Base-by-base conservation (phyloP, 1,140 invertebrate genomes). In the Parasteatoda tepidariorum region DNA sequence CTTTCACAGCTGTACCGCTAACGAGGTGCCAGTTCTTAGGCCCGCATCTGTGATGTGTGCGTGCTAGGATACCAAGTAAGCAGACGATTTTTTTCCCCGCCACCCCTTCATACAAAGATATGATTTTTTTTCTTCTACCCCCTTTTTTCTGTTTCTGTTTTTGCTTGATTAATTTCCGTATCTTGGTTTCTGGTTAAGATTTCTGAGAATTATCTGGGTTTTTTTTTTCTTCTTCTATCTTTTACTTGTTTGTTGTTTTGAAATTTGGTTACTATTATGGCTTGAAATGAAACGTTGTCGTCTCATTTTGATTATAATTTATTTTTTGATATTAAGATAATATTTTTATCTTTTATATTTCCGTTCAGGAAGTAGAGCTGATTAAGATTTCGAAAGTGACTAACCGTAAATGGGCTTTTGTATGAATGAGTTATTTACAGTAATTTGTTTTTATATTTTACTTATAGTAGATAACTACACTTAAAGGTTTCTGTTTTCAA, bases 21-120 rank as follows among this genome's bases (percentile, higher is more conserved):
- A 82, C 79, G 79, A 82, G 79, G 79, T 79, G 76, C 76, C 79
- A 81, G 76, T 57, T 81, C 59, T 78, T 78, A 78, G 54, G 48
- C 61, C 54, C 24, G 34, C 76, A 79, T 79, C 62, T 79, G 76
- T 62, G 57, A 22, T 26, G 57, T 48, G 73, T 7, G 57, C 18
- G 73, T 7, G 57, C 73, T 30, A 30, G 61, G 30, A 34, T 34
- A 38, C 38, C 24, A 78, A 61, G 74, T 78, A 79, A 79, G 76
- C 57, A 79, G 76, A 30, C 5, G 26, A 41, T 59, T 79, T 68
- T 79, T 79, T 68, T 54, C 48, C 24, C 13, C 68, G 59, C 59
- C 7, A 22, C 62, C 18, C 22, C 34, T 59, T 61, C n/a, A 6
- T 76, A 34, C 26, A n/a, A 48, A 22, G 31, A 28, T 71, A 57